Evolutionary conservation across 2,113 vertebrate species (phyloP).

Genomic region (Spilogale gracilis): DNA sequence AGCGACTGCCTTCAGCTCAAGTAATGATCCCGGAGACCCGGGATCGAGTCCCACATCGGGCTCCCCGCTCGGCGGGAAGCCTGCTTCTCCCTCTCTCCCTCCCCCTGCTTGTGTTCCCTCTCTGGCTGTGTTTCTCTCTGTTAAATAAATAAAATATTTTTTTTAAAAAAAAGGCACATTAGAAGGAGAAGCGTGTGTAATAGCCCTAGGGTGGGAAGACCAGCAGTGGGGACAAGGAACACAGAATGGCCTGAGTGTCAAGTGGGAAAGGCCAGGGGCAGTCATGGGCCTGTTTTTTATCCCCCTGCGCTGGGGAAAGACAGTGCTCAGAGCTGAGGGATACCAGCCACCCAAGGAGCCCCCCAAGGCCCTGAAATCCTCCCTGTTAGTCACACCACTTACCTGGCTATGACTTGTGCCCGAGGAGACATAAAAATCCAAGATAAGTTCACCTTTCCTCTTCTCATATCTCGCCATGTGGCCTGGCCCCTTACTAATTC

Average conservation of each 20-base stretch:
- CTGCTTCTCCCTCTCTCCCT: too few species aligned
- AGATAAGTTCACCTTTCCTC: constrained; percentile 53
- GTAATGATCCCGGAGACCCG: too few species aligned
- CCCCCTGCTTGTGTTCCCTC: too few species aligned
- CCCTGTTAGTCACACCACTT: neutral
- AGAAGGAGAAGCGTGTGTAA: neutral
- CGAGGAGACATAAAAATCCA: constrained; percentile 34
- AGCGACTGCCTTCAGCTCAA: too few species aligned
- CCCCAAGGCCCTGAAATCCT: neutral
- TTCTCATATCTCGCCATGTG: neutral
- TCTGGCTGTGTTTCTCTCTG: too few species aligned
- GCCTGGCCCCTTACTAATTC: neutral
- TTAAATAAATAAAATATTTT: too few species aligned
- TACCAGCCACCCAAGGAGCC: neutral
- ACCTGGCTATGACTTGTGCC: neutral
- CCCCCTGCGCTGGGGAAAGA: too few species aligned
- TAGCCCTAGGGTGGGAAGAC: neutral
- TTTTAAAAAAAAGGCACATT: too few species aligned
- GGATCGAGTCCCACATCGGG: too few species aligned
- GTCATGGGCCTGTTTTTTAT: neutral
- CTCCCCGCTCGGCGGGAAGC: too few species aligned
- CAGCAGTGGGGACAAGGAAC: neutral
- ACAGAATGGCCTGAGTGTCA: neutral
- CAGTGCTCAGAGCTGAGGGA: neutral
- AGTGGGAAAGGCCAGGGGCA: neutral